Evolutionary conservation across 2,888 invertebrate species (phyloP), one percentile per base, ranked within the genome.

Genomic region (Brenthis daphne): DNA sequence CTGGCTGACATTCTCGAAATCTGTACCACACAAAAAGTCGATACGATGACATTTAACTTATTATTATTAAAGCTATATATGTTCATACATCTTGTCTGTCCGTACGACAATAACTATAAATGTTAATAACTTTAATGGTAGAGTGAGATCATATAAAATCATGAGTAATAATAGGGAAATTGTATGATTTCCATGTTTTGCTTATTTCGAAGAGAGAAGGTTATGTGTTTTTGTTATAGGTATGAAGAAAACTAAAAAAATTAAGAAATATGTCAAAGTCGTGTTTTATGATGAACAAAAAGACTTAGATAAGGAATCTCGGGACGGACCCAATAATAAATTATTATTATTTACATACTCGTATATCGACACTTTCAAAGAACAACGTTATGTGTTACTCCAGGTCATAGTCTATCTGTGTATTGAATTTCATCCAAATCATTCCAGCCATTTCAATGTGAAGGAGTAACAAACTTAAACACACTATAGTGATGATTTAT

Each of bases 31-130:
- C 56, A 57, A 68, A 75, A 79, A 77, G 29, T 64, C 57, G 64
- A 70, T 51, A 64, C 56, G 69, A 73, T 80, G 80, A 77, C 80
- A 80, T 81, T 81, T 79, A 76, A 6, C 20, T 53, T 50, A 13
- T 13, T 20, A 29, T 51, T 4, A 3, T n/a, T 51, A 16, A 48
- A 56, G 1, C 29, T 3, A 12, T 33, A 57, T 48, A 53, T 43
- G n/a, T 20, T 37, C 37, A 64, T 20, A 16, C n/a, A 14, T 37
- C 16, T 29, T 37, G 57, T 68, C 53, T 24, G 64, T 68, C 48
- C 20, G 50, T 68, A 57, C n/a, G 54, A 8, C 47, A 51, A 24
- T 58, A 66, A 57, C 51, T 58, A 51, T 60, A 58, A 66, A 58
- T 24, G 58, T 55, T 56, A 56, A 33, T 48, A 20, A 54, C 29